phyloP scores from a whole-genome alignment of 2,888 invertebrate genomes.

The Nymphalis urticae region DNA sequence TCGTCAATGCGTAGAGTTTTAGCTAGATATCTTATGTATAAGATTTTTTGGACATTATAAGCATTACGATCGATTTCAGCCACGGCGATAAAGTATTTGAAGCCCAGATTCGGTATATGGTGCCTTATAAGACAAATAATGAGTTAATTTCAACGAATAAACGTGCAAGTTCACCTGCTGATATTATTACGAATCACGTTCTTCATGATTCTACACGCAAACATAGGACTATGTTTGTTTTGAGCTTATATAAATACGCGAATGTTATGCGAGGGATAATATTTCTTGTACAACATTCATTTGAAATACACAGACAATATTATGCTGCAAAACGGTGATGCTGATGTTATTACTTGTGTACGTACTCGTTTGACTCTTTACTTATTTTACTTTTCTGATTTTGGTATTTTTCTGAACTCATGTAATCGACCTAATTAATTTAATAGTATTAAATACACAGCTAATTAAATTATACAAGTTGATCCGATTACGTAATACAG shows the following conservation, averaged over 20 bases:
- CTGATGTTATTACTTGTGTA: not conserved
- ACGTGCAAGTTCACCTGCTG: constrained; percentile 35
- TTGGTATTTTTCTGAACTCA: no score
- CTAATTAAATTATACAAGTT: no score
- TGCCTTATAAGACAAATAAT: no score
- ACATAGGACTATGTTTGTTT: constrained; percentile 34
- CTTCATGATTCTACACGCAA: constrained; percentile 28
- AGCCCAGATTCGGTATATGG: no score
- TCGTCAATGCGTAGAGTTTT: no score
- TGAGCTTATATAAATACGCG: constrained; percentile 35
- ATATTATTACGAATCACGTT: constrained; percentile 39
- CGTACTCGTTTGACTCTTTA: not conserved
- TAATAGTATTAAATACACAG: no score
- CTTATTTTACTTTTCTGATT: not conserved
- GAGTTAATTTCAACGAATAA: constrained; percentile 24
- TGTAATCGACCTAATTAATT: no score
- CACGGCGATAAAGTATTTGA: no score
- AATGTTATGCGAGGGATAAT: constrained; percentile 38
- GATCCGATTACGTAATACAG: no score
- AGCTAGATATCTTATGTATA: no score
- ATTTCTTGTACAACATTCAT: constrained; percentile 20
- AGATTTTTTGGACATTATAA: no score
- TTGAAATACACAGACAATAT: constrained; percentile 16
- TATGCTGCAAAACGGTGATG: not conserved
- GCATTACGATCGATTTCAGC: no score